Evolutionary conservation across 2,797 vertebrate species (phyloP).

Genomic region (Micropoecilia bifurca): DNA sequence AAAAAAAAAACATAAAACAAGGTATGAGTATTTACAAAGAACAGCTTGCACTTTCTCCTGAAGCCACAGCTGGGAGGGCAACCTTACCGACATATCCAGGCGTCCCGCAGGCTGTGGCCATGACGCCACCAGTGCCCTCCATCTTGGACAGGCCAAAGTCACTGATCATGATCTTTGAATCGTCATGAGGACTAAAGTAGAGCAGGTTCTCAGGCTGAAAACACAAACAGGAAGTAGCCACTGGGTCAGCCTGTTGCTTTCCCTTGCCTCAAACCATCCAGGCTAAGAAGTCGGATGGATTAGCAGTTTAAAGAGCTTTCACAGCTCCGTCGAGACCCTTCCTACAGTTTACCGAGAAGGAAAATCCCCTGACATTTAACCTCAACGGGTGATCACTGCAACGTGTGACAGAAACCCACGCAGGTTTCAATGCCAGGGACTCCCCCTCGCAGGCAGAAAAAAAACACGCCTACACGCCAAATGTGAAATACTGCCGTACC

Average conservation of each 20-base stretch:
- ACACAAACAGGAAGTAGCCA: conserved; percentile 13
- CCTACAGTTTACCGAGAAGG: conserved; percentile 12
- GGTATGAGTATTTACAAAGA: neutral
- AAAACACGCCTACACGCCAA: neutral
- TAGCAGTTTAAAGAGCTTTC: conserved; percentile 20
- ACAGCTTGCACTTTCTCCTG: conserved; percentile 18
- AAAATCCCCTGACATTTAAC: conserved; percentile 48
- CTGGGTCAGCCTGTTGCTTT: neutral
- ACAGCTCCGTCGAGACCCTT: conserved; percentile 27
- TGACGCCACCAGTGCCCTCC: conserved; percentile 94
- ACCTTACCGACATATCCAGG: conserved; percentile 95
- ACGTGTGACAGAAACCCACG: neutral
- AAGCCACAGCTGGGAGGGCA: conserved; percentile 30
- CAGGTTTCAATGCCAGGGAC: conserved; percentile 29
- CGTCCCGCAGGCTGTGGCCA: conserved; percentile 96
- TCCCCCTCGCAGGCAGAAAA: conserved; percentile 10
- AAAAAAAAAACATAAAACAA: neutral
- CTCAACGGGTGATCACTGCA: conserved; percentile 22
- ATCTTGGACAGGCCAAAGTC: conserved; percentile 97
- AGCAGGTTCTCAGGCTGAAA: conserved; percentile 92
- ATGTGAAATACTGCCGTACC: conserved; percentile 70
- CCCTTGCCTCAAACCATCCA: neutral
- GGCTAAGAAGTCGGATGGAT: conserved; percentile 6
- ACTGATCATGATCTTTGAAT: conserved; percentile 98
- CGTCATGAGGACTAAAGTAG: conserved; percentile 94